These are phyloP conservation scores for Silurus glanis DNA, from an alignment of 2,113 vertebrate genomes.

Conservation along the genomic window DNA sequence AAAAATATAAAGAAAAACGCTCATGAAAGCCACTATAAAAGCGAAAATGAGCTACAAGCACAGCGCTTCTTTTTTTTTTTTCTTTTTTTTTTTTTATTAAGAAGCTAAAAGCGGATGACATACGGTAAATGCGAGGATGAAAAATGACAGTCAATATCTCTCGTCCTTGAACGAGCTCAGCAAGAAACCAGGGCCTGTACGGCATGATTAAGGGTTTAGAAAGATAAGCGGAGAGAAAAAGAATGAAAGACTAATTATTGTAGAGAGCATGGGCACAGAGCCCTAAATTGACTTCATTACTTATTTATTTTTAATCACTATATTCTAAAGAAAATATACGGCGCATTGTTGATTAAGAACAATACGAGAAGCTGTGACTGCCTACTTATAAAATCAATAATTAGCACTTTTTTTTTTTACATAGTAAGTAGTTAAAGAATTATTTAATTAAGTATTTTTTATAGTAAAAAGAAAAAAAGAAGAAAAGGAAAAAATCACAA, in stretches of 20 bases:
- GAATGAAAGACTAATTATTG: constrained; percentile 25
- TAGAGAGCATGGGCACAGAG: neutral
- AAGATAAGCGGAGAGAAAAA: constrained; percentile 12
- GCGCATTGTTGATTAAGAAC: neutral
- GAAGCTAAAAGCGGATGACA: constrained; percentile 28
- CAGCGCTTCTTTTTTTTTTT: neutral
- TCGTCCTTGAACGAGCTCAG: constrained; percentile 61
- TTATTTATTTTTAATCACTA: neutral
- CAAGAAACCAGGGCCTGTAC: constrained; percentile 14
- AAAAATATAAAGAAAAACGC: constrained; percentile 23
- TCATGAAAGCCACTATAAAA: constrained; percentile 33
- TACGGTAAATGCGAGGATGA: constrained; percentile 42
- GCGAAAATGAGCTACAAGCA: constrained; percentile 26
- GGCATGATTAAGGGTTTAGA: constrained; percentile 37
- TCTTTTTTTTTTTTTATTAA: constrained; percentile 31
- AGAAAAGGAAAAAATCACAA: neutral
- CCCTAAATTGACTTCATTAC: constrained; percentile 10
- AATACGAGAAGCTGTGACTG: neutral
- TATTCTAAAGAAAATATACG: neutral
- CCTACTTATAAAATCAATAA: neutral
- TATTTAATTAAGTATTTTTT: neutral
- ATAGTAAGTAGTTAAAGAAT: too few species aligned
- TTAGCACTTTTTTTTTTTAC: neutral
- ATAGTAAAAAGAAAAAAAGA: neutral
- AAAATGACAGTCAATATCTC: constrained; percentile 43